Evolutionary conservation across 1,140 invertebrate species (phyloP), one percentile per base, ranked within the genome.

Genomic region (Brachionus manjavacas): DNA sequence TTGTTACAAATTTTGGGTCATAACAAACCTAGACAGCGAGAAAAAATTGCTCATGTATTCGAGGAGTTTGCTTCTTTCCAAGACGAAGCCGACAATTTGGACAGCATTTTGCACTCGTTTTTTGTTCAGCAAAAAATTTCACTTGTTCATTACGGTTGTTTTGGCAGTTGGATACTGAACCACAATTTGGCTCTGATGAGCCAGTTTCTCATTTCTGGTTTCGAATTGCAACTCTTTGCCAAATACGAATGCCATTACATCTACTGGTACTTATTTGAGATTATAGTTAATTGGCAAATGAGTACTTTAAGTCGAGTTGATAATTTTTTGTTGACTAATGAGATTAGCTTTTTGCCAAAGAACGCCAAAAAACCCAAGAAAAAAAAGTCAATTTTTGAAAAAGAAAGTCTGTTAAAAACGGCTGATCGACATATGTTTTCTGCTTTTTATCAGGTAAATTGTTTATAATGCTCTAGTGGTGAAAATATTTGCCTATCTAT

Each of bases 231-330:
- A 88, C 90, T 99, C 0, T 99, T 98, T 90, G 95, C 95, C 55
- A 93, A 94, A n/a, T 96, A 97, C 88, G 96, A 99, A 90, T 98
- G 95, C 90, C 93, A 96, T 86, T 99, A 96, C 87, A 94, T 97
- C 85, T 97, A 93, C 90, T 96, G 95, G 95, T 98, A 99, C 89
- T 90, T 98, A 28, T 96, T 96, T 89, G 96, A 98, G 90, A 95
- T 96, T 89, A 90, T 98, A 3, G 97, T 95, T 88, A 94, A 94
- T 9, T 98, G 96, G 94, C 89, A 97, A 35, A 93, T 95, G 2
- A 96, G 95, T 0, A 94, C 96, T 0, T 90, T 98, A 46, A 94
- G 93, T 1, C 91, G 95, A 86, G 96, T 96, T 0, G 95, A 96
- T 87, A 93, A 92, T 23, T 93, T 95, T 86, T 89, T 95, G 35